Conservation (phyloP, 2,113 vertebrate species). For the Toxostoma redivivum region DNA sequence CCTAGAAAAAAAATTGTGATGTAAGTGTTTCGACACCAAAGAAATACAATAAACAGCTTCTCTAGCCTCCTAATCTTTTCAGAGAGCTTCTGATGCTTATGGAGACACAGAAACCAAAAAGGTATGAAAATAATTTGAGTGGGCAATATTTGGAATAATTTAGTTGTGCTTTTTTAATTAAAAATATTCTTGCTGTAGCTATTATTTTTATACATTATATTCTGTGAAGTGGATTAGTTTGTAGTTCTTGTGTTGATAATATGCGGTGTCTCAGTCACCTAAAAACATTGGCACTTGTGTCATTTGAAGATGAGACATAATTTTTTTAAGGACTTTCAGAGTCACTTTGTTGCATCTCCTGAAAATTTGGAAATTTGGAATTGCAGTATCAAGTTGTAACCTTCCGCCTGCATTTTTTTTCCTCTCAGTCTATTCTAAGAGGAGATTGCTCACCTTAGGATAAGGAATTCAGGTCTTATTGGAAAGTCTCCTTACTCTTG, state of each 20-base stretch:
- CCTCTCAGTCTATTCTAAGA: neutral
- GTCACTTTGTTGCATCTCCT: neutral
- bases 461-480: neutral
- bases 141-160: neutral
- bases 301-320: neutral
- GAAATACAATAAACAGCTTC: neutral
- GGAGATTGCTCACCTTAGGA: neutral
- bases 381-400: neutral
- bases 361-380: neutral
- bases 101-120: neutral
- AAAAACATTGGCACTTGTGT: neutral
- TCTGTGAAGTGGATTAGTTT: neutral
- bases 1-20: neutral
- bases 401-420: neutral
- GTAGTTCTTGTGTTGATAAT: neutral
- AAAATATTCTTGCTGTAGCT: neutral
- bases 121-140: neutral
- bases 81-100: neutral
- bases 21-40: neutral
- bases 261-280: neutral
- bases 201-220: neutral
- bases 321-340: neutral
- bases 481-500: neutral
- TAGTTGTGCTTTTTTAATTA: rapidly evolving
- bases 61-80: neutral